Evolutionary conservation across 2,888 invertebrate genomes (phyloP).

Genomic region (Sphaerophoria rueppellii): DNA sequence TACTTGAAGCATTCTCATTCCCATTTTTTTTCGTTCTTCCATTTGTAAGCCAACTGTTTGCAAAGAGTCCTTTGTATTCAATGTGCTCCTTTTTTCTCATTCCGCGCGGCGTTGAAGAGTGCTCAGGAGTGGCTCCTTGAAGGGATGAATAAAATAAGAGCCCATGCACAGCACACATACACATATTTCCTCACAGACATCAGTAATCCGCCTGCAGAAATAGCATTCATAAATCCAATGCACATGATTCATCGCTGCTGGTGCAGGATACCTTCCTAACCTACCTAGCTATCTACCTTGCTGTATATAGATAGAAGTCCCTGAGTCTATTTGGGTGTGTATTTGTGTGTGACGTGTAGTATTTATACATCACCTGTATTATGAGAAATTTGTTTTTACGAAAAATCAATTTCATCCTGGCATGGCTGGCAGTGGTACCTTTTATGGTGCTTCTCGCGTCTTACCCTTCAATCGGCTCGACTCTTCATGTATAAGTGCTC

Average conservation of each 20-base stretch:
- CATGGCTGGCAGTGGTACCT: constrained; percentile 37
- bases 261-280: constrained; percentile 4
- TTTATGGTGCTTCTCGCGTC: constrained; percentile 9
- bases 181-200: constrained; percentile 19
- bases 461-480: neutral
- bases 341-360: constrained; percentile 24
- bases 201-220: constrained; percentile 64
- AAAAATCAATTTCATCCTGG: constrained; percentile 68
- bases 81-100: constrained; percentile 61
- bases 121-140: constrained; percentile 56
- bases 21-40: constrained; percentile 26
- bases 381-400: constrained; percentile 57
- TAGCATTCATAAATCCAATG: constrained; percentile 61
- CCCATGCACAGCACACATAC: constrained; percentile 21
- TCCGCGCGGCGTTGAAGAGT: constrained; percentile 45
- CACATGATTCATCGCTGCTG: constrained; percentile 28
- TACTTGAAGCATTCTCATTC: constrained; percentile 62
- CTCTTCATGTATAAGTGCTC: neutral
- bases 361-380: constrained; percentile 28
- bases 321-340: constrained; percentile 1
- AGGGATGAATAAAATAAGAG: constrained; percentile 64
- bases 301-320: neutral
- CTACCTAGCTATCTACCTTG: neutral
- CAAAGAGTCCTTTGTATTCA: constrained; percentile 59
- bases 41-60: constrained; percentile 49